Conservation (phyloP, 1,140 invertebrate species). For the Pseudobourletiella spinata region DNA sequence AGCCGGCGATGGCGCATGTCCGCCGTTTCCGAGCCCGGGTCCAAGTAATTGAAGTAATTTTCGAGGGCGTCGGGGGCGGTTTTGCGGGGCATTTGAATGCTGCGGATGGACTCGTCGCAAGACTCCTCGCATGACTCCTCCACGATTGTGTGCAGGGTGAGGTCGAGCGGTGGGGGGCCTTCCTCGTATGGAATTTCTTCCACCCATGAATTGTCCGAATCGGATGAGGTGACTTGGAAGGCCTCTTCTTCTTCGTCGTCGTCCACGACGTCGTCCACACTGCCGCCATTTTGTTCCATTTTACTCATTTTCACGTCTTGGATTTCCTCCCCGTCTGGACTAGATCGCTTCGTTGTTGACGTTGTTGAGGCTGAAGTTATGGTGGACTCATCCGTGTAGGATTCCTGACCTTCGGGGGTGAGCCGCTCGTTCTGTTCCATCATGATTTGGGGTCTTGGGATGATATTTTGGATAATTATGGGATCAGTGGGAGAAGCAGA, state of each 20-base stretch:
- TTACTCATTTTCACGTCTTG: background rate
- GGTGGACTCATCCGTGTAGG: background rate
- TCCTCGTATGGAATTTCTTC: constrained; percentile 34
- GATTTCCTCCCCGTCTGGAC: constrained; percentile 7
- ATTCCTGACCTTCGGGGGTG: constrained; percentile 4
- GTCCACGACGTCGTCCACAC: constrained; percentile 1
- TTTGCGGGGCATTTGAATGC: constrained; percentile 41
- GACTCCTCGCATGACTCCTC: constrained; percentile 86
- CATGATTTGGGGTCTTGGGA: background rate
- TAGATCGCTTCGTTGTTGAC: constrained; percentile 1
- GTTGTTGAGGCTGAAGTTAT: background rate
- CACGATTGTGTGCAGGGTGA: constrained; percentile 83
- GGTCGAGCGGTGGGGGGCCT: constrained; percentile 48
- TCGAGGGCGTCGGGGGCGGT: constrained; percentile 56
- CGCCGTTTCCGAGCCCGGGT: constrained; percentile 38
- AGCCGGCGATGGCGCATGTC: constrained; percentile 30
- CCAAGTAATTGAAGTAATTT: constrained; percentile 67
- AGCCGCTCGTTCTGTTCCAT: background rate
- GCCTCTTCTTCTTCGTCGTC: constrained; percentile 16
- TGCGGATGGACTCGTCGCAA: constrained; percentile 49
- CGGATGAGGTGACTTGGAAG: constrained; percentile 9
- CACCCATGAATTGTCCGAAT: constrained; percentile 32
- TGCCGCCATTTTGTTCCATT: background rate
- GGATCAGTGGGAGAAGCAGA: background rate
- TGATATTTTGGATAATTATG: too few species aligned